Evolutionary conservation across 2,888 invertebrate genomes (phyloP), one percentile per base, ranked within the genome.

Genomic region (Drosophila demipolita): DNA sequence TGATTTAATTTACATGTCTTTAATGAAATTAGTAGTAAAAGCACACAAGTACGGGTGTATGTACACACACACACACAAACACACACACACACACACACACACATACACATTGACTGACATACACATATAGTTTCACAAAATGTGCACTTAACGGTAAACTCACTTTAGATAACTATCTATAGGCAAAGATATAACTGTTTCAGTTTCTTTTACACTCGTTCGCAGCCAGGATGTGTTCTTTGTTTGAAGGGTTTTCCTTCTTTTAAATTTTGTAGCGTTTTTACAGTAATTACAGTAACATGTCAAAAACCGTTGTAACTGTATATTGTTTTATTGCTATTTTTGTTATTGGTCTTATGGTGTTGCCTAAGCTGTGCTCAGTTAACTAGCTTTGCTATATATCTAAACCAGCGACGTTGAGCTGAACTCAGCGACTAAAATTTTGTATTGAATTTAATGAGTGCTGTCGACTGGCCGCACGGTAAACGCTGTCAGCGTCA

Each of bases 351-450:
- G 50, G 59, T 62, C 20, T 54, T 61, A 42, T 36, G 62, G 53
- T 59, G 26, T 38, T 29, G 32, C 11, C 32, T 26, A 20, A 53
- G 29, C 59, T 50, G 45, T 35, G 80, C 63, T 72, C 63, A 68
- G 57, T 60, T 66, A 69, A 66, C 76, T 65, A 78, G 76, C 73
- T 74, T 72, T 63, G 50, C 52, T 48, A 60, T 62, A 17, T 60
- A 61, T 70, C 73, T 75, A 88, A 74, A 80, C 79, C 89, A 85
- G 83, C 89, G 84, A 78, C 83, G 87, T 76, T 89, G 90, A 91
- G 91, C 91, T 87, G 73, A 91, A 84, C 86, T 87, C 86, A 90
- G 89, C 91, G 89, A 91, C 91, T 91, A 81, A 91, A 91, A 82
- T 82, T 23, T 89, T 75, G 80, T 82, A 86, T 82, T 89, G 79